Evolutionary conservation across 1,140 invertebrate species (phyloP).

Genomic region (Hirudo medicinalis): DNA sequence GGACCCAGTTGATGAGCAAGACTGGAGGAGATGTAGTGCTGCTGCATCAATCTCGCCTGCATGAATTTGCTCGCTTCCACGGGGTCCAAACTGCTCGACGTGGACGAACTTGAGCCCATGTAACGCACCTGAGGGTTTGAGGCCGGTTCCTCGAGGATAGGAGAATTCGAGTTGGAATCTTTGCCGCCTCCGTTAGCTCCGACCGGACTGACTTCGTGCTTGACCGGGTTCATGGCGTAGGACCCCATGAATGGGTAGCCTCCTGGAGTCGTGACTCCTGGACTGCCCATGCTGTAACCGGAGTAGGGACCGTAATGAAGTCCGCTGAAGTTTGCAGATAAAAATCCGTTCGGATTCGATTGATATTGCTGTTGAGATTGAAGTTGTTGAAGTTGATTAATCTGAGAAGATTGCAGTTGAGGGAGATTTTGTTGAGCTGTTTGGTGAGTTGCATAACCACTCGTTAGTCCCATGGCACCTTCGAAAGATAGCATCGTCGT

Average conservation of each 20-base stretch:
- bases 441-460: not conserved
- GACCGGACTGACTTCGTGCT: slow-evolving; percentile 5
- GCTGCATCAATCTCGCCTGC: not conserved
- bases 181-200: not conserved
- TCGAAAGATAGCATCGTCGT: not conserved
- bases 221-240: not conserved
- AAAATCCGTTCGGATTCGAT: slow-evolving; percentile 3
- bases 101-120: not conserved
- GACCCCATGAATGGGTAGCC: not conserved
- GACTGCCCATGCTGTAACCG: slow-evolving; percentile 1
- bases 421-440: not conserved
- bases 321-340: not conserved
- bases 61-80: not conserved
- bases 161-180: not conserved
- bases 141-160: not conserved
- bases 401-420: not conserved
- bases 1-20: not conserved
- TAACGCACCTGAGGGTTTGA: not conserved
- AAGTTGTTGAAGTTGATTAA: not conserved
- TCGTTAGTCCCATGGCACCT: not conserved
- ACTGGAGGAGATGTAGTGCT: not conserved
- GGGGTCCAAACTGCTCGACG: not conserved
- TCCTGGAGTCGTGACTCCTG: not conserved
- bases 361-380: slow-evolving; percentile 8
- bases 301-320: not conserved